Evolutionary conservation across 2,797 vertebrate species (phyloP), one percentile per base, ranked within the genome.

Genomic region (Naso thynnoides): DNA sequence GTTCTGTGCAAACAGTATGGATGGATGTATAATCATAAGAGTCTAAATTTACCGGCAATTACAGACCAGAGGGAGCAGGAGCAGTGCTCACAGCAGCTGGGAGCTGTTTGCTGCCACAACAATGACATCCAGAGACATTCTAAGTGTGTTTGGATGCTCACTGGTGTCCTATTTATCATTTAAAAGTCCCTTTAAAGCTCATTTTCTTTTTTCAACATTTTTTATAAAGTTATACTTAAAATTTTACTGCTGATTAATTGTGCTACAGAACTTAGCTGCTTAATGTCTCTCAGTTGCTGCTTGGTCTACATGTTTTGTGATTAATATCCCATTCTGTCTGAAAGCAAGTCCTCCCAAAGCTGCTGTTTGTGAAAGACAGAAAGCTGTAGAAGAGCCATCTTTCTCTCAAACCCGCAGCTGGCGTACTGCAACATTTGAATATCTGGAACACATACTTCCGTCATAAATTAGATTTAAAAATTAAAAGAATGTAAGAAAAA

Each of bases 41-140:
- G 31, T 33, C 6, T 33, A 33, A 19, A 1, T 31, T 47, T 33
- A 68, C 13, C 38, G 39, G 71, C 4, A 56, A 27, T 61, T 15
- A 49, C 6, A 33, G 29, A 47, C 47, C 3, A 2, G 31, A 70
- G 49, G 41, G 63, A 39, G 27, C 14, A 50, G 29, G 49, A 26
- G 16, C 1, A 44, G 24, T 15, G 38, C 62, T 33, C 27, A 31
- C 27, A 57, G 58, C 71, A 48, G 38, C 49, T 38, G 29, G 33
- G 33, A 72, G 24, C 42, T 52, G 58, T 60, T 73, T 73, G 31
- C 44, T 42, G 44, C 42, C 47, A 59, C 31, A 39, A 50, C 39
- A 50, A 13, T 39, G 21, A 64, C 24, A 39, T 18, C 48, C 42
- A 41, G 41, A 67, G 47, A 70, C 49, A 63, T 15, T 57, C 53